Evolutionary conservation across 2,797 vertebrate species (phyloP), one percentile per base, ranked within the genome.

Genomic region (Pempheris klunzingeri): DNA sequence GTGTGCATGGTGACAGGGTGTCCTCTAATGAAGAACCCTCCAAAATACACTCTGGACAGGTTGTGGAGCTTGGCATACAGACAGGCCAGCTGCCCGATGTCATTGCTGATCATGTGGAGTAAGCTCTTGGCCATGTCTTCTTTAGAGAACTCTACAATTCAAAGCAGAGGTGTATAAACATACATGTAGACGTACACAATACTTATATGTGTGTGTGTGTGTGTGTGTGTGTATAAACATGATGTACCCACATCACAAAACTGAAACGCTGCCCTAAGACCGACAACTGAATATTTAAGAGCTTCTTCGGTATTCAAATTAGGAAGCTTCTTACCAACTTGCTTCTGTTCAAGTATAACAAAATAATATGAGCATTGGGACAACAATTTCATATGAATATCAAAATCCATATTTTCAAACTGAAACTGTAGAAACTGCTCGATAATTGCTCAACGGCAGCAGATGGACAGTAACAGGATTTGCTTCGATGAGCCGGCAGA

Each of bases 41-140:
- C 98, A 2, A 99, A 99, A 87, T 99, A 99, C 1, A 99, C 98
- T 34, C 96, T 92, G 85, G 94, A 94, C 64, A 99, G 89, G 89
- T 95, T 92, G 89, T 99, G 98, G 4, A 98, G 96, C 77, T 93
- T 95, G 18, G 98, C 98, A 18, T 99, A 94, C 22, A 99, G 97
- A 78, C 98, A 99, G 89, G 98, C 98, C 44, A 99, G 96, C 92
- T 99, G 98, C 7, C 98, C 98, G 3, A 99, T 97, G 93, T 99
- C 98, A 1, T 99, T 99, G 93, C 98, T 99, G 94, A 99, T 99
- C 98, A 99, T 99, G 58, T 99, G 98, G 2, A 99, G 95, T 64
- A 99, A 93, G 46, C 98, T 99, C 92, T 99, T 99, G 66, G 98
- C 97, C 97, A 99, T 97, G 83, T 99, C 98, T 92, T 99, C 98